Conservation (phyloP, 2,797 vertebrate genomes). For the Epinephelus coioides region DNA sequence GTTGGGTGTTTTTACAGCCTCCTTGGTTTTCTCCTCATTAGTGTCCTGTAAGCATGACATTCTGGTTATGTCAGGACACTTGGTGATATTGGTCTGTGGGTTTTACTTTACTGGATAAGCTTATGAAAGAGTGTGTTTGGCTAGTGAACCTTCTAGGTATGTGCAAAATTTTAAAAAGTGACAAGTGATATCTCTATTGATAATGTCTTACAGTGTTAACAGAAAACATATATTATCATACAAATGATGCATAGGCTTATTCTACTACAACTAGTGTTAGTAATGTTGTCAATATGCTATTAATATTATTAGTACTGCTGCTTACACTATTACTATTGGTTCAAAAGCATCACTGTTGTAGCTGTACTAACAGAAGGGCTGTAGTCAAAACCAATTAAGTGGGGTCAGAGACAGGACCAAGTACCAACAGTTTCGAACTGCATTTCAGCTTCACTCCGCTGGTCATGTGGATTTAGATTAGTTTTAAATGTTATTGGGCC, state of each 20-base stretch:
- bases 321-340: not conserved
- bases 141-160: not conserved
- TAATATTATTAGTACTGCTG: not conserved
- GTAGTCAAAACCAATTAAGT: not conserved
- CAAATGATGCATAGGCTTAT: not conserved
- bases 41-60: slow-evolving; percentile 87
- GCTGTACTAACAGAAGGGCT: not conserved
- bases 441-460: not conserved
- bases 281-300: not conserved
- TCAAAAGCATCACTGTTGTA: not conserved
- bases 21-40: slow-evolving; percentile 84
- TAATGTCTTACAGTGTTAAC: not conserved
- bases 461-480: too few species aligned
- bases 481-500: too few species aligned
- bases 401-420: not conserved
- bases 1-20: slow-evolving; percentile 79
- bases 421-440: too few species aligned
- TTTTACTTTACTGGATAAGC: not conserved
- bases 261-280: not conserved
- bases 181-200: not conserved
- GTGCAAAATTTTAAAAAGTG: not conserved
- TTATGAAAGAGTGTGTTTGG: not conserved
- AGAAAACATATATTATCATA: not conserved
- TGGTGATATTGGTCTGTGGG: not conserved
- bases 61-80: slow-evolving; percentile 10